phyloP scores from a whole-genome alignment of 2,888 invertebrate genomes.

The Aquatica leii region DNA sequence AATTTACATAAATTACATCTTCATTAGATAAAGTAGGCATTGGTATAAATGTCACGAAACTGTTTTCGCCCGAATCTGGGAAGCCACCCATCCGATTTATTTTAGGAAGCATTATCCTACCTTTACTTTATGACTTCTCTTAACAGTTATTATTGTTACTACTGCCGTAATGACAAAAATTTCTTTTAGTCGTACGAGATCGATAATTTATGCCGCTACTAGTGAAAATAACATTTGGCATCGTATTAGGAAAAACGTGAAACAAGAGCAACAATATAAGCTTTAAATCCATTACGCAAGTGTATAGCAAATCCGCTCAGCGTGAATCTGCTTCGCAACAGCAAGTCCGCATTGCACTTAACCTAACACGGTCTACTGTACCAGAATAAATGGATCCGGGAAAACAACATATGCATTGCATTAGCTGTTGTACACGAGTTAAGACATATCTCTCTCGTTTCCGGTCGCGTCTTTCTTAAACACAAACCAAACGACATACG shows the following conservation, averaged over 20 bases:
- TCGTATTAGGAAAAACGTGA: constrained; percentile 13
- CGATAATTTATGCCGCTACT: neutral
- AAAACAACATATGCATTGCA: constrained; percentile 60
- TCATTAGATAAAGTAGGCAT: no score
- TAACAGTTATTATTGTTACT: no score
- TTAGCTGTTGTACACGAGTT: constrained; percentile 44
- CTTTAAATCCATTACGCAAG: constrained; percentile 29
- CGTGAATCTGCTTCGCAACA: constrained; percentile 31
- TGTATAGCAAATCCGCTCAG: constrained; percentile 34
- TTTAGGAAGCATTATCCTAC: no score
- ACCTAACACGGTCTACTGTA: constrained; percentile 54
- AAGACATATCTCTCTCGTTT: constrained; percentile 25
- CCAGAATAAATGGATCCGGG: constrained; percentile 58
- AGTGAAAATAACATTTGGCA: constrained; percentile 5
- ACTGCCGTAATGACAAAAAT: no score
- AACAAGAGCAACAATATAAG: constrained; percentile 25
- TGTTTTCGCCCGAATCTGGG: no score
- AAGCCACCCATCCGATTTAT: no score
- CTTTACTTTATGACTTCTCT: no score
- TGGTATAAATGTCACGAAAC: no score
- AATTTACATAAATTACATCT: no score
- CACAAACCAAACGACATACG: constrained; percentile 21
- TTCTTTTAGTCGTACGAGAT: constrained; percentile 6
- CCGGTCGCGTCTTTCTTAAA: constrained; percentile 17
- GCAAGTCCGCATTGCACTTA: constrained; percentile 52